Base-by-base conservation (phyloP, 2,113 vertebrate genomes). In the Embiotoca jacksoni region DNA sequence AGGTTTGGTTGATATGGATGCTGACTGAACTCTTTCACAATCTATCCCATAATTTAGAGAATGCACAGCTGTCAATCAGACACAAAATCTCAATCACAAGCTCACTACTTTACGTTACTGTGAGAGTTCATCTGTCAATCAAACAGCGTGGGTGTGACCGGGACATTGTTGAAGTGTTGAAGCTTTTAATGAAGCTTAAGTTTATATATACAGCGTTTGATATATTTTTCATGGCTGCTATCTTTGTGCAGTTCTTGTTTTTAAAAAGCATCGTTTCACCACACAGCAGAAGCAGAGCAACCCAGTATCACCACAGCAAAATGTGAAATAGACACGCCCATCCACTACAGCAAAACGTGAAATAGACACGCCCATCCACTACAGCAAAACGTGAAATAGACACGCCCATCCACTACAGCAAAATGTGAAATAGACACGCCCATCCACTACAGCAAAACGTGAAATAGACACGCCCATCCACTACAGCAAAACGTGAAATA, bases 81-180 rank as follows among this genome's bases (percentile, higher is more conserved):
- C 16, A 9, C 31, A 31, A 16, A 23, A 31, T 62, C 33, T 15
- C 37, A 49, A 50, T 4, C 47, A 35, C 53, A 15, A 33, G 59
- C 44, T 54, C 30, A 37, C 4, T 16, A 3, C 57, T 59, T 72
- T 5, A 14, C 56, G 57, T 13, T 2, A 3, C 49, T 44, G 46
- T 64, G 7, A 68, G 52, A 47, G 47, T 72, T 52, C 23, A 10
- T 7, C 75, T 63, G 80, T 73, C 82, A 81, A 7, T 81, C 82
- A 83, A 23, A 44, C 47, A 9, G 31, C 3, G 41, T 35, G 32
- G 78, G 56, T 39, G 53, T 58, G 2, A 10, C 4, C 0, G 3
- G 14, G 36, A 62, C 35, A 11, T 31, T 47, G 56, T 13, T 57
- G 3, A 57, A 55, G n/a, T 10, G 10, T 2, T 49, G 30, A 23